These are phyloP conservation scores for Macrosiphum euphorbiae DNA, from an alignment of 2,888 invertebrate genomes.

Conservation along the genomic window DNA sequence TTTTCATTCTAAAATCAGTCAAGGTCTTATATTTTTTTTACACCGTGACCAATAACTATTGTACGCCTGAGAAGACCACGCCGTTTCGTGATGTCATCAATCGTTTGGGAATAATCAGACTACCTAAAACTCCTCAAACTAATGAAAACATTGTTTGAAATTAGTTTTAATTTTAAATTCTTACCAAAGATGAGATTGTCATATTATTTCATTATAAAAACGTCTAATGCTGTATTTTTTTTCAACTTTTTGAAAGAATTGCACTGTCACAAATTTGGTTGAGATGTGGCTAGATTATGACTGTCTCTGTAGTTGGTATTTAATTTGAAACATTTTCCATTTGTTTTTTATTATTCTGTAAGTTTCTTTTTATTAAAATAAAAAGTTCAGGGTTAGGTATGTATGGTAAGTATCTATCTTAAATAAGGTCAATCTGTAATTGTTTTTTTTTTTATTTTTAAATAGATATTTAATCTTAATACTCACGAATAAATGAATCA, in stretches of 20 bases:
- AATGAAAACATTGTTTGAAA: neutral
- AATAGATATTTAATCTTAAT: neutral
- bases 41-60: constrained; percentile 5
- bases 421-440: neutral
- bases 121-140: neutral
- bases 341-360: neutral
- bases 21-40: neutral
- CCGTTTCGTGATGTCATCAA: neutral
- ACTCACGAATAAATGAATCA: neutral
- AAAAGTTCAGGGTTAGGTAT: neutral
- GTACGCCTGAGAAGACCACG: neutral
- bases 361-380: neutral
- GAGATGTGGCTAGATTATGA: neutral
- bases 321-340: neutral
- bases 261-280: neutral
- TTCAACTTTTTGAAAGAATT: neutral
- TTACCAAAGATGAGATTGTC: neutral
- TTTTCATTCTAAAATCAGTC: neutral
- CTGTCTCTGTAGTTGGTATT: neutral
- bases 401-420: neutral
- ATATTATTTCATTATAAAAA: neutral
- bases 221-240: neutral
- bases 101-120: neutral
- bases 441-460: neutral
- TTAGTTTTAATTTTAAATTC: neutral